Evolutionary conservation across 2,888 invertebrate genomes (phyloP).

Genomic region (Tetranychus piercei): DNA sequence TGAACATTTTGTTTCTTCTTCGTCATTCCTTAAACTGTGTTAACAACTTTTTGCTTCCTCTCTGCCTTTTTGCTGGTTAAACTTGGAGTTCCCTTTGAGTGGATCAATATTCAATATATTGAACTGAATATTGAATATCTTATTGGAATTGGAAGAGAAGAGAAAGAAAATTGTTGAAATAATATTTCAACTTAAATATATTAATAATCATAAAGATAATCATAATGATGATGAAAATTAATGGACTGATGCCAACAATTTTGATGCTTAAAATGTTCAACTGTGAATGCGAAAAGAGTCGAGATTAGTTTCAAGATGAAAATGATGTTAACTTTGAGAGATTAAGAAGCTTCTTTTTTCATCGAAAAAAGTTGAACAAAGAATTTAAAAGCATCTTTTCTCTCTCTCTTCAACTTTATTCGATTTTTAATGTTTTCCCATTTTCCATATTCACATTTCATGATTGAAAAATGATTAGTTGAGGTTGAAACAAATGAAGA

Average conservation of each 20-base stretch:
- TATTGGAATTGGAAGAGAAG: no score
- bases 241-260: not conserved
- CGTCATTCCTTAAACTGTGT: no score
- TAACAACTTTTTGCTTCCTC: not conserved
- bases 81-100: not conserved
- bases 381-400: not conserved
- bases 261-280: not conserved
- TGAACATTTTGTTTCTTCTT: not conserved
- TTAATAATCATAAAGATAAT: not conserved
- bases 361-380: constrained; percentile 4
- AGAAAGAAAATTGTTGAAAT: no score
- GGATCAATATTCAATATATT: not conserved
- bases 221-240: not conserved
- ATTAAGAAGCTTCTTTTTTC: not conserved
- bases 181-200: not conserved
- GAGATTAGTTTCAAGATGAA: no score
- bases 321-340: no score
- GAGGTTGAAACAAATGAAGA: no score
- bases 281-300: not conserved
- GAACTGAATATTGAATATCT: not conserved
- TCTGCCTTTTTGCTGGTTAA: not conserved
- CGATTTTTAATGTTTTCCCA: no score
- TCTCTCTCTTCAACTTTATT: no score
- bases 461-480: no score
- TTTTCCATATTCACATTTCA: no score